Evolutionary conservation across 2,888 invertebrate genomes (phyloP), one percentile per base, ranked within the genome.

Genomic region (Drosophila pullipes): DNA sequence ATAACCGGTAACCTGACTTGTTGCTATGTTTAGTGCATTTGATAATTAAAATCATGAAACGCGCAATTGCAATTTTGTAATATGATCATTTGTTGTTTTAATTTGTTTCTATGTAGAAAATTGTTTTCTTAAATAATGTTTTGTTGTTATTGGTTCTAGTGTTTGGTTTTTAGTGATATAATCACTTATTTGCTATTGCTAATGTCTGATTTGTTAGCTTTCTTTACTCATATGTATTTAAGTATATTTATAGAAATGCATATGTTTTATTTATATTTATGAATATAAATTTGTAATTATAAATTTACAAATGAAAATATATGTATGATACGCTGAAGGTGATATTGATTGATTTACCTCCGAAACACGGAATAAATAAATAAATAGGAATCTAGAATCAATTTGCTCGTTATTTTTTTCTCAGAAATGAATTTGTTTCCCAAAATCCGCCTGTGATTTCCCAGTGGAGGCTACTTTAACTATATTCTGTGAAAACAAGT

Each of bases 81-180:
- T 75, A 59, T 82, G 75, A 66, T 75, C 70, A 70, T 69, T 89
- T 84, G 81, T 84, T 86, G 69, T 74, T 82, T 74, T 54, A 71
- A 74, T 69, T 61, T 37, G n/a, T 4, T 44, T 22, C 3, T 3
- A 13, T 22, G 13, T 22, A 22, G 57, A 69, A 60, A 53, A 16
- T 35, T 50, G 55, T 84, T 61, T 63, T 37, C 55, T 60, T 75
- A 65, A 52, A 67, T 39, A n/a, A 0, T 18, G 9, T n/a, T 39
- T 9, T 39, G n/a, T 69, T 73, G 41, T 70, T 79, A 60, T 74
- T 63, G 70, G 30, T 61, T 59, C 41, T 39, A 50, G 28, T 50
- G 25, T 4, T 30, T n/a, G 11, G 33, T 33, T 66, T 39, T 52
- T 28, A 25, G 37, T 60, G 54, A 50, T 50, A 49, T 69, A 41